These are phyloP conservation scores for Sarcophilus harrisii DNA, from an alignment of 2,797 vertebrate species.

Conservation along the genomic window DNA sequence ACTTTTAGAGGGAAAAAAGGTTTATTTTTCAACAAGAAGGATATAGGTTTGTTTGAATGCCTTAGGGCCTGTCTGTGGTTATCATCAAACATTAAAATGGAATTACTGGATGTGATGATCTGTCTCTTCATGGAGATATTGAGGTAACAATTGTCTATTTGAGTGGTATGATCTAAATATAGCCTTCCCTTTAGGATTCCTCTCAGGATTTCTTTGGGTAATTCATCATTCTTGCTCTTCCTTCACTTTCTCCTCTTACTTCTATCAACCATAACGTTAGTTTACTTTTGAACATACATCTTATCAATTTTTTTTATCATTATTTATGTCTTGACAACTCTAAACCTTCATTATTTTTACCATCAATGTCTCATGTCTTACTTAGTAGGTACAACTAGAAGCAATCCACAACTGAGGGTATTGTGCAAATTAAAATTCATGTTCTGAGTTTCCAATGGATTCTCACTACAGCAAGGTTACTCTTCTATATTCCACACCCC, in stretches of 20 bases:
- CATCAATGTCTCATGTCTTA: not conserved
- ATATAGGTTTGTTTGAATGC: not conserved
- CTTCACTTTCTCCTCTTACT: not conserved
- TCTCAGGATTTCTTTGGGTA: not conserved
- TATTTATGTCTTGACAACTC: not conserved
- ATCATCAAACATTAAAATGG: not conserved
- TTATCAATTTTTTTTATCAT: not conserved
- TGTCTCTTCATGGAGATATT: not conserved
- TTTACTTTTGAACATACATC: not conserved
- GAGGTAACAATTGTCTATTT: not conserved
- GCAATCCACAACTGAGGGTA: not conserved
- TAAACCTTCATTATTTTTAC: not conserved
- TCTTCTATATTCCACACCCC: not conserved
- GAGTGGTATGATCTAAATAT: not conserved
- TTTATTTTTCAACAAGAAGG: not conserved
- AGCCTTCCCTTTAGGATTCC: not conserved
- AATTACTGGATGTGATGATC: not conserved
- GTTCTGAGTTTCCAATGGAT: not conserved
- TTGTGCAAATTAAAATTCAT: not conserved
- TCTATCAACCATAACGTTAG: not conserved
- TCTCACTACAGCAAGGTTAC: not conserved
- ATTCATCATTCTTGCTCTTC: not conserved
- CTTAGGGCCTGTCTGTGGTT: not conserved
- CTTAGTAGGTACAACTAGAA: not conserved
- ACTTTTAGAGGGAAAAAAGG: not conserved